Percentiles rank a stretch among this genome's conserved stretches.
These are phyloP conservation scores for Spialia ferax DNA, from an alignment of 2,888 invertebrate genomes.

Conservation along the genomic window DNA sequence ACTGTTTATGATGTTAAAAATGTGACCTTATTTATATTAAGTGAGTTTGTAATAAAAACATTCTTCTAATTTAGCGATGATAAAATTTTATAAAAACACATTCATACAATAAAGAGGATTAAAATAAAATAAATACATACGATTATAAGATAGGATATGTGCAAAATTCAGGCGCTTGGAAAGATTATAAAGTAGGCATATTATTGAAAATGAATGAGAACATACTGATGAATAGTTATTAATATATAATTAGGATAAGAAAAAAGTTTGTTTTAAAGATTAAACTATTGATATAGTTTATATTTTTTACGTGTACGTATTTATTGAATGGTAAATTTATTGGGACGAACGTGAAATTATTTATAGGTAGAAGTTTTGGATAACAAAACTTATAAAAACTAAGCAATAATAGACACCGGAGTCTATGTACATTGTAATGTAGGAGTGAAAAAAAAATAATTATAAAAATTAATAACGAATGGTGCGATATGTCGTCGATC, in stretches of 20 bases:
- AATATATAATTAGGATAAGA: constrained; percentile 84
- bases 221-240: constrained; percentile 86
- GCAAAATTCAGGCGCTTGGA: constrained; percentile 83
- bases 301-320: constrained; percentile 87
- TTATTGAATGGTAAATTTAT: constrained; percentile 87
- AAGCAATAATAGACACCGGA: constrained; percentile 83
- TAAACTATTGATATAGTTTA: constrained; percentile 87
- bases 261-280: constrained; percentile 86
- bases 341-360: constrained; percentile 85
- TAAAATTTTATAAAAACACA: constrained; percentile 72
- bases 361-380: constrained; percentile 84
- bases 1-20: constrained; percentile 64
- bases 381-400: constrained; percentile 84
- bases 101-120: constrained; percentile 72
- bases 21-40: constrained; percentile 67
- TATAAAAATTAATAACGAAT: constrained; percentile 73
- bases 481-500: constrained; percentile 83
- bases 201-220: constrained; percentile 83
- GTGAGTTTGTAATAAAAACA: constrained; percentile 56
- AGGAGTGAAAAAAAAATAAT: constrained; percentile 66
- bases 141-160: constrained; percentile 76
- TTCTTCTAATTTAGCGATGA: constrained; percentile 69
- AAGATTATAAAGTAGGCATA: constrained; percentile 86
- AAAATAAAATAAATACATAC: constrained; percentile 62
- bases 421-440: constrained; percentile 85